Evolutionary conservation across 1,140 invertebrate species (phyloP).

Genomic region (Pemphigus obesinymphae): DNA sequence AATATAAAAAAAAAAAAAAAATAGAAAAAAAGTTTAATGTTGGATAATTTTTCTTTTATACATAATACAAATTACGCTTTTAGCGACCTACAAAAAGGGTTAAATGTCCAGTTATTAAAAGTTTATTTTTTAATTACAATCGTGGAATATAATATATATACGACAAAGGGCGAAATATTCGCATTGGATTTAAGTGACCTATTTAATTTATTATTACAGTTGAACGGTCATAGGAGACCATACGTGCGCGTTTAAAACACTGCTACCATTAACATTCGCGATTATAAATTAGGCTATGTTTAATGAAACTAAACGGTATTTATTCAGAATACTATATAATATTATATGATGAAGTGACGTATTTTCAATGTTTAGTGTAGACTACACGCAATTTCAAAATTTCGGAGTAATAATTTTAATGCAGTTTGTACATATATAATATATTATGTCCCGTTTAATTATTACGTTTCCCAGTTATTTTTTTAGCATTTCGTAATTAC

Average conservation of each 20-base stretch:
- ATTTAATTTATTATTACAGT: background rate
- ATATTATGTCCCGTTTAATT: too few relatives aligned
- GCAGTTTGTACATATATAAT: too few relatives aligned
- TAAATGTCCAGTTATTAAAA: conserved; percentile 1
- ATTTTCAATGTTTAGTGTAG: background rate
- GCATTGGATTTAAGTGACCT: conserved; percentile 7
- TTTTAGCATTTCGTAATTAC: too few relatives aligned
- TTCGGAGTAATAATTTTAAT: background rate
- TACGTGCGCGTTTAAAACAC: too few relatives aligned
- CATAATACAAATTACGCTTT: background rate
- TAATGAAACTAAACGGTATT: background rate
- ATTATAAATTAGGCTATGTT: background rate
- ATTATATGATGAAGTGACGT: background rate
- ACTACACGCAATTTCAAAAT: background rate
- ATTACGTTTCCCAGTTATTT: too few relatives aligned
- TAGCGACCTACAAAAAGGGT: background rate
- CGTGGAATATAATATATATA: background rate
- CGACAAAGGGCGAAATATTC: background rate
- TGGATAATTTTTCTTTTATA: background rate
- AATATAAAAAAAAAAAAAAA: background rate
- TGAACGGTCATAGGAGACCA: background rate
- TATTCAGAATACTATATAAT: background rate
- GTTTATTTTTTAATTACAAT: conserved; percentile 12
- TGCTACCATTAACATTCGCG: background rate
- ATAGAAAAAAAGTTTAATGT: background rate